Evolutionary conservation across 2,888 invertebrate species (phyloP).

Genomic region (Petrolisthes manimaculis): DNA sequence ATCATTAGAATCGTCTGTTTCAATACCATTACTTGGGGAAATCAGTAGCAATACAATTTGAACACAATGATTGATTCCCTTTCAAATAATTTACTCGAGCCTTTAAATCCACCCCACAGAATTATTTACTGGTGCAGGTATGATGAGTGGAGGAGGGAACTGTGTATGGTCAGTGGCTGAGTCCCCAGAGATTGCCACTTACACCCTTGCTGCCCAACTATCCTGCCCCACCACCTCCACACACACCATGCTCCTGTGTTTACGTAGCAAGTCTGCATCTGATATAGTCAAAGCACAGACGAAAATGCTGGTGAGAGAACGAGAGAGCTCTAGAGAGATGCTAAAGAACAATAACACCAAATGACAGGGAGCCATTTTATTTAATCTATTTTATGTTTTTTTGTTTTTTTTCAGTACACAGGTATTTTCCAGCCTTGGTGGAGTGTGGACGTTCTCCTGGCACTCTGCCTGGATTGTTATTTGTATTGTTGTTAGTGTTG

Average conservation of each 20-base stretch:
- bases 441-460: no score
- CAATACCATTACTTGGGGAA: neutral
- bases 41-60: neutral
- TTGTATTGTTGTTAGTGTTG: no score
- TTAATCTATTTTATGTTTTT: no score
- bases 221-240: conserved; percentile 51
- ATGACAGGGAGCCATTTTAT: no score
- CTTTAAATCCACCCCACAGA: conserved; percentile 12
- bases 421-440: no score
- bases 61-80: no score
- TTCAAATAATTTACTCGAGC: neutral
- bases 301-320: neutral
- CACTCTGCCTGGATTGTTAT: no score
- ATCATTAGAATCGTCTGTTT: no score
- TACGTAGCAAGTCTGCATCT: conserved; percentile 36
- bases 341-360: no score
- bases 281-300: conserved; percentile 56
- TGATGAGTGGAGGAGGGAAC: conserved; percentile 62
- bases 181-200: conserved; percentile 41
- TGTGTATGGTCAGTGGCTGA: conserved; percentile 59
- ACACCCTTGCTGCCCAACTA: conserved; percentile 39
- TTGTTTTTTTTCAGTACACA: no score
- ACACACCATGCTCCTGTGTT: conserved; percentile 40
- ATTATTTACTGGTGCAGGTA: conserved; percentile 50
- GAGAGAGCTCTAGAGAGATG: no score